A percentile compares a stretch with the other conserved stretches of the same genome.
phyloP scores from a whole-genome alignment of 2,113 vertebrate genomes.

The Odocoileus virginianus region DNA sequence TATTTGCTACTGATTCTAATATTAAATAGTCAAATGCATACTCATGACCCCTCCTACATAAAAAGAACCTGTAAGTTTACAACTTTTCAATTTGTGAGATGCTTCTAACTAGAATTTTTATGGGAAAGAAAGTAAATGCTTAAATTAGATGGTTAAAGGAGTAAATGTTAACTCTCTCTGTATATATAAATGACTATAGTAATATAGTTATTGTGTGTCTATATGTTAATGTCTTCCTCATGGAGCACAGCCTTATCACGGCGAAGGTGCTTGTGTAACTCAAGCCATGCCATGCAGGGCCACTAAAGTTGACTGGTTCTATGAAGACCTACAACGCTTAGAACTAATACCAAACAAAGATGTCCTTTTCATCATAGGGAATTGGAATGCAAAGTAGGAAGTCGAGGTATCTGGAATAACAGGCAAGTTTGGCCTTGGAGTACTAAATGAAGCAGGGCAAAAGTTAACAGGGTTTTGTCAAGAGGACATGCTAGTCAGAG shows the following conservation, averaged over 20 bases:
- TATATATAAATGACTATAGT: neutral
- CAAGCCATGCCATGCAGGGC: neutral
- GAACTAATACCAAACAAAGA: neutral
- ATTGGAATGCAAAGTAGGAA: neutral
- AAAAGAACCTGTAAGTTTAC: neutral
- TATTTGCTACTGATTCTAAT: constrained; percentile 6
- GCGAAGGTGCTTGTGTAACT: neutral
- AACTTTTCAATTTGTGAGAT: constrained; percentile 36
- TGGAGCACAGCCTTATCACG: neutral
- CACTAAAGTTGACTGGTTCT: neutral
- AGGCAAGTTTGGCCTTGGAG: neutral
- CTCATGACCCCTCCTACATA: neutral
- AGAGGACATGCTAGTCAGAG: neutral
- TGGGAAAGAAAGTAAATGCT: constrained; percentile 1
- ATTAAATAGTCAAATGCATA: neutral
- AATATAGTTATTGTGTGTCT: neutral
- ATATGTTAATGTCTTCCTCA: neutral
- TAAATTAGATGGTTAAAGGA: neutral
- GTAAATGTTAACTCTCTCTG: neutral
- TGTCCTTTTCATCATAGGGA: neutral
- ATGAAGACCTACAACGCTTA: neutral
- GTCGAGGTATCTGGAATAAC: neutral
- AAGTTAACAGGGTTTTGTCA: neutral
- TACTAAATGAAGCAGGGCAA: neutral
- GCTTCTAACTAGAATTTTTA: neutral